Evolutionary conservation across 2,888 invertebrate species (phyloP).

Genomic region (Gastrophysa polygoni): DNA sequence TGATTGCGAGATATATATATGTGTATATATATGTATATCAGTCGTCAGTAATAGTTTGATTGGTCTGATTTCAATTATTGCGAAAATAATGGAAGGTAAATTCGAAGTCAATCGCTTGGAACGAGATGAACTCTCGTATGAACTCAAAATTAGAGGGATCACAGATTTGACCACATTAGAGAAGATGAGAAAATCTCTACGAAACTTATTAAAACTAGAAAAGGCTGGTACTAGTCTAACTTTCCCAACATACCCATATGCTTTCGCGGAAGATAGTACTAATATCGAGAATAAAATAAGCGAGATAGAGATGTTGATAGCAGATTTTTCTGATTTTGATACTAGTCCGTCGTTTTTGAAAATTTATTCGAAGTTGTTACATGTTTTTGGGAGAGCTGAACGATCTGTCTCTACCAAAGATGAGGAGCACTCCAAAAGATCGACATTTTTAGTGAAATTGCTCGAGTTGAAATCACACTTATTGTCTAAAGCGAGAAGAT

Average conservation of each 20-base stretch:
- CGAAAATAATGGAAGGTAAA: constrained; percentile 8
- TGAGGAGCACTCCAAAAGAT: too few species aligned
- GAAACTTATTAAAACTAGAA: constrained; percentile 12
- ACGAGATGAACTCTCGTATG: constrained; percentile 13
- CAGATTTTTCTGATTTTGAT: background rate
- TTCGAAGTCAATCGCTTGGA: constrained; percentile 10
- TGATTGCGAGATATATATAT: too few species aligned
- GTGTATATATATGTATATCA: too few species aligned
- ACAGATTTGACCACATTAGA: background rate
- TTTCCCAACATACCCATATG: constrained; percentile 18
- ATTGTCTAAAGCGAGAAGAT: background rate
- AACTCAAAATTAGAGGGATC: constrained; percentile 12
- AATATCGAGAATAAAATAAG: background rate
- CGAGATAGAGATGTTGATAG: background rate
- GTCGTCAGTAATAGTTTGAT: too few species aligned
- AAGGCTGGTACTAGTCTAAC: background rate
- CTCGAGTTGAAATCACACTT: background rate
- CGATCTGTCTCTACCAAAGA: too few species aligned
- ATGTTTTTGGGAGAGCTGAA: too few species aligned
- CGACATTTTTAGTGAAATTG: too few species aligned
- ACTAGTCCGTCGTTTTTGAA: background rate
- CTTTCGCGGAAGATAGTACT: background rate
- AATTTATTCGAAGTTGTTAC: background rate
- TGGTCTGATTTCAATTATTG: too few species aligned
- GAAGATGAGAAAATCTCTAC: constrained; percentile 16